phyloP scores from a whole-genome alignment of 2,113 vertebrate species.

The Forbesichthys papilliferus region DNA sequence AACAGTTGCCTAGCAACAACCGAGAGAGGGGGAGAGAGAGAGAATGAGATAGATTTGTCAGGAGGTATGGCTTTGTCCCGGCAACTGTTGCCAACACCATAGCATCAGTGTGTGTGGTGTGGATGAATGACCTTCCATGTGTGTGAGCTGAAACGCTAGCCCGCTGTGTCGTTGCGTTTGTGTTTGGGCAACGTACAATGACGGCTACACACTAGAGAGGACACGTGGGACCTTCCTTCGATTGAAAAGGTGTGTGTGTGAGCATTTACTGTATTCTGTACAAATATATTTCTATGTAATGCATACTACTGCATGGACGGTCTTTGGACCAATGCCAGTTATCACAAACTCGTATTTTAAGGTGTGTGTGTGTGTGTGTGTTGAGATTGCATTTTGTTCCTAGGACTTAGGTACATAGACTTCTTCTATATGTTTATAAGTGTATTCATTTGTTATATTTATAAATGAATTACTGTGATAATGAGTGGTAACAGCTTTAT shows the following conservation, averaged over 20 bases:
- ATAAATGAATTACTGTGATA: too few species aligned
- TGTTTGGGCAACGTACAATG: constrained; percentile 2
- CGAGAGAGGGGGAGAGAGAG: constrained; percentile 19
- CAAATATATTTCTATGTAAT: too few species aligned
- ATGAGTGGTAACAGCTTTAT: too few species aligned
- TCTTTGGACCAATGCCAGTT: background rate
- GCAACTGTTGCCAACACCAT: constrained; percentile 48
- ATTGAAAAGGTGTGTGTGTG: background rate
- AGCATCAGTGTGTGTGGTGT: constrained; percentile 28
- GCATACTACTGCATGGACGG: background rate
- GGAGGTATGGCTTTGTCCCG: constrained; percentile 60
- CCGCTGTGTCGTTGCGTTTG: background rate
- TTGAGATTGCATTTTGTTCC: background rate
- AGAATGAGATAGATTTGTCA: constrained; percentile 7
- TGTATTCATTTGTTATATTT: too few species aligned
- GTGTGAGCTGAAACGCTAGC: constrained; percentile 1
- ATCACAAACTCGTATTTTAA: constrained; percentile 3
- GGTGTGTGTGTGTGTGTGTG: constrained; percentile 1
- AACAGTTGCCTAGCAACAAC: constrained; percentile 71
- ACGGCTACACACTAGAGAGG: background rate
- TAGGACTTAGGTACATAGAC: too few species aligned
- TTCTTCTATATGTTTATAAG: too few species aligned
- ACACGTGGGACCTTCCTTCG: background rate
- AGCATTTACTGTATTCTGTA: background rate
- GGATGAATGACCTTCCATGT: constrained; percentile 19